Base-by-base conservation (phyloP, 2,113 vertebrate species). In the Sialia sialis region DNA sequence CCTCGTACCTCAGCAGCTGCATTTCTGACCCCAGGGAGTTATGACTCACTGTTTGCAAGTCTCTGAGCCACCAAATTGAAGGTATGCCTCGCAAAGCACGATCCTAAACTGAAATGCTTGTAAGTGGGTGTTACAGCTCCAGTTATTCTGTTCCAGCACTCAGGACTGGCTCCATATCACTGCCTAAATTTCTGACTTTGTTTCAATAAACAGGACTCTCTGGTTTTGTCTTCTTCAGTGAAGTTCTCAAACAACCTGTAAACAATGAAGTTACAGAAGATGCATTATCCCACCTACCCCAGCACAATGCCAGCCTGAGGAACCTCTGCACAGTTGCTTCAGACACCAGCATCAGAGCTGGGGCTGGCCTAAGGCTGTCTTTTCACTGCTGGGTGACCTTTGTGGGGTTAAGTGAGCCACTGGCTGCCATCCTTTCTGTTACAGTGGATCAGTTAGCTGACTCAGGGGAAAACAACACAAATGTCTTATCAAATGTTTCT, bases 1-100 rank as follows among this genome's bases (percentile, higher is more conserved):
- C 94, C 76, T 94, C 15, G 34, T 93, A 77, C 79, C 79, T 94
- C 79, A 83, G 78, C 82, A 95, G 95, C 93, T 97, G 90, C 67
- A 64, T 93, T 95, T 94, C 77, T 85, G 67, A 93, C 85, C 82
- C 55, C 52, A 21, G 82, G 75, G 70, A 91, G 63, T 80, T 70
- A 88, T 95, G 94, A 95, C 59, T 91, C 94, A 93, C 43, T 94
- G 94, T 88, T 97, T 96, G 87, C 90, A 88, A 94, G 86, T 91
- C 90, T 74, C 85, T 81, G 51, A 95, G 82, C 75, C 52, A 77
- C 84, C 59, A 52, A 74, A 90, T 13, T 93, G 84, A 94, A 95
- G 94, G 84, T 63, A 85, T 70, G 72, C 64, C 60, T 89, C 0
- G 4, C 46, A 74, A 94, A 87, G 74, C 58, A 85, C 8, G 9